Percentiles rank a stretch among this genome's conserved stretches.
These are phyloP conservation scores for Sebastes schlegelii DNA, from an alignment of 2,113 vertebrate species.

Conservation along the genomic window DNA sequence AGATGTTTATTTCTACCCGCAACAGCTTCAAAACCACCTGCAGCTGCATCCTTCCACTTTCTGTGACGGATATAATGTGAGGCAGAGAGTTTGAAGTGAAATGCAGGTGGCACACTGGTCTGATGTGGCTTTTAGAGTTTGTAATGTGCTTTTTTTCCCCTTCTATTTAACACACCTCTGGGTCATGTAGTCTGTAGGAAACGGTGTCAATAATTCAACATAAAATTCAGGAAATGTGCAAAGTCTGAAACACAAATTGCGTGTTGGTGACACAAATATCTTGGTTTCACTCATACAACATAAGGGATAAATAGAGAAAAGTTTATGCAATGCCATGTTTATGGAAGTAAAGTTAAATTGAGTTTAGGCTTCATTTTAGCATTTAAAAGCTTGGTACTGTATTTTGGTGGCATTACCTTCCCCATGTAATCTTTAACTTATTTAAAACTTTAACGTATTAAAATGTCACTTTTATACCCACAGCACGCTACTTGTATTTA, in stretches of 20 bases:
- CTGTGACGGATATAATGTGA: constrained; percentile 63
- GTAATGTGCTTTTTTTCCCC: constrained; percentile 9
- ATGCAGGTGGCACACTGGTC: constrained; percentile 63
- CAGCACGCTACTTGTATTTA: too few relatives aligned
- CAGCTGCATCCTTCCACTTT: constrained; percentile 72
- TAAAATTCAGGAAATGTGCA: constrained; percentile 6
- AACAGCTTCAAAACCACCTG: constrained; percentile 68
- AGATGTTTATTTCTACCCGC: constrained; percentile 66
- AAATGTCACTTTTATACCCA: not conserved
- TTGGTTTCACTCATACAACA: not conserved
- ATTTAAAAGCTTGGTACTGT: not conserved
- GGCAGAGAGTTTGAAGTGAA: constrained; percentile 49
- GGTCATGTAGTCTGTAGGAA: constrained; percentile 32
- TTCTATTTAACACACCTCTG: constrained; percentile 44
- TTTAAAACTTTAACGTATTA: too few relatives aligned
- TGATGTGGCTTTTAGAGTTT: constrained; percentile 52
- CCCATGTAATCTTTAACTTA: not conserved
- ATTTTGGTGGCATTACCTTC: too few relatives aligned
- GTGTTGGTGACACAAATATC: not conserved
- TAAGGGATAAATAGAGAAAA: not conserved
- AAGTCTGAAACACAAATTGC: not conserved
- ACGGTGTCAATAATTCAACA: not conserved
- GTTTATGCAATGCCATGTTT: not conserved
- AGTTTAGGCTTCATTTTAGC: not conserved
- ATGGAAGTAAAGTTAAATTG: not conserved